Evolutionary conservation across 2,888 invertebrate species (phyloP).

Genomic region (Netelia fuscicornis): DNA sequence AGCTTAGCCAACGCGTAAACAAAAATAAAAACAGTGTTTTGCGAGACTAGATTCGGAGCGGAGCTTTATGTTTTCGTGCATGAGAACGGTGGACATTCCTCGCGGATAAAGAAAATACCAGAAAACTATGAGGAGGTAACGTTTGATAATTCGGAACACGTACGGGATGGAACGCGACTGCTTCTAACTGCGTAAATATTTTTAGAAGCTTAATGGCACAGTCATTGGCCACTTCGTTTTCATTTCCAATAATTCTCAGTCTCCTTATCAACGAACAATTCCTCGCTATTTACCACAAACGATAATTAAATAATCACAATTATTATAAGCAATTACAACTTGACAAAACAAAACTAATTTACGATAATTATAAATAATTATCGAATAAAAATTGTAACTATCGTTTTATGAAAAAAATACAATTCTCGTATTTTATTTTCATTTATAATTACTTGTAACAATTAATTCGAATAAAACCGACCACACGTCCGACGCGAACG

Average conservation of each 20-base stretch:
- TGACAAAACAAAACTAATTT: neutral
- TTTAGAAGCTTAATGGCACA: neutral
- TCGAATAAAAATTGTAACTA: neutral
- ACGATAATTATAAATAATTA: neutral
- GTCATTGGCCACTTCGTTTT: conserved; percentile 6
- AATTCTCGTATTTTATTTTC: neutral
- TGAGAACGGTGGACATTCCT: conserved; percentile 22
- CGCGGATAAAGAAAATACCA: conserved; percentile 31
- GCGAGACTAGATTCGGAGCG: conserved; percentile 31
- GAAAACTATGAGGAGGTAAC: conserved; percentile 5
- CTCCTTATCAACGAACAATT: neutral
- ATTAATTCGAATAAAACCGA: neutral
- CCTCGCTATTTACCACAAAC: neutral
- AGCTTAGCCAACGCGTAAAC: neutral
- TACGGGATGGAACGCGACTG: conserved; percentile 37
- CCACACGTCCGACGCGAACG: neutral
- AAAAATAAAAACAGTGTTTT: conserved; percentile 19
- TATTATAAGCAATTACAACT: neutral
- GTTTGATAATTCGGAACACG: conserved; percentile 57
- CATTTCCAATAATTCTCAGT: neutral
- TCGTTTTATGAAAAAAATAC: too few relatives aligned
- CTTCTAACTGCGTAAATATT: neutral
- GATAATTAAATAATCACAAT: neutral
- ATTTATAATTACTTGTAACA: neutral
- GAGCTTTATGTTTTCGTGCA: conserved; percentile 9